A percentile compares a stretch with the other conserved stretches of the same genome.
Evolutionary conservation across 1,140 invertebrate genomes (phyloP).

Genomic region (Drosophila carrolli): DNA sequence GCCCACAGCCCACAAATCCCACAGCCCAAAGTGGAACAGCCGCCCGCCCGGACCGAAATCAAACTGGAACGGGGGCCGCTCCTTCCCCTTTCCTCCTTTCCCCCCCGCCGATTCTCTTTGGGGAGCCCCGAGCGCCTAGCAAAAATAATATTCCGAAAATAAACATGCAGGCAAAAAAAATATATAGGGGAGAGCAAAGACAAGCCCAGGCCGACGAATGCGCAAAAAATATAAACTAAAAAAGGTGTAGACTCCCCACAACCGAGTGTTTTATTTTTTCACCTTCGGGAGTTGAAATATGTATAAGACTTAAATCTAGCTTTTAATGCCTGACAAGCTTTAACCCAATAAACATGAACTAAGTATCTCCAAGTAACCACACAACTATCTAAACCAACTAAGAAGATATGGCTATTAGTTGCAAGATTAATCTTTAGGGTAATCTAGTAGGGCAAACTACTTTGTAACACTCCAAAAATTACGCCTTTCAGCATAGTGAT

Average conservation of each 20-base stretch:
- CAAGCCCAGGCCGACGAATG: background rate
- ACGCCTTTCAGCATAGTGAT: background rate
- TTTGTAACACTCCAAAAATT: background rate
- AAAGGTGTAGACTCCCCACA: conserved; percentile 1
- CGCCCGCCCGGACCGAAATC: conserved; percentile 33
- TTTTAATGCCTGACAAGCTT: background rate
- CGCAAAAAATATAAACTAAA: conserved; percentile 1
- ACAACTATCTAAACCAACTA: background rate
- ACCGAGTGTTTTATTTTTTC: background rate
- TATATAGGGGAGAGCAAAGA: background rate
- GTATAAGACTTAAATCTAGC: background rate
- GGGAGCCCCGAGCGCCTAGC: conserved; percentile 20
- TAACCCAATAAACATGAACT: background rate
- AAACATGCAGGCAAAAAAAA: conserved; percentile 32
- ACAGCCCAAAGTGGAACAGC: conserved; percentile 18
- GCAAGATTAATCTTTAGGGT: too few species aligned
- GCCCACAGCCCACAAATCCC: conserved; percentile 16
- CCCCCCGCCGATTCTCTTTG: background rate
- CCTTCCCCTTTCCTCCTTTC: background rate
- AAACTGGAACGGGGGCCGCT: conserved; percentile 18
- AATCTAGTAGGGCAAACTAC: background rate
- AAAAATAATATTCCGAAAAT: conserved; percentile 47
- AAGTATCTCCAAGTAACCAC: background rate
- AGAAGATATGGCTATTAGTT: background rate
- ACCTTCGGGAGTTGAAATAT: background rate